A percentile compares a stretch with the other conserved stretches of the same genome.
Evolutionary conservation across 2,113 vertebrate species (phyloP).

Genomic region (human (Homo sapiens)): GRCh38 chr5:63096501-63097000

Average conservation of each 20-base stretch:
- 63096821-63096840: neutral
- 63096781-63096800: slow-evolving; percentile 41
- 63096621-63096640: neutral
- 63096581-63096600: neutral
- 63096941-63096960: neutral
- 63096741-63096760: slow-evolving; percentile 1
- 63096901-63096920: neutral
- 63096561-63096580: neutral
- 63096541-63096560: neutral
- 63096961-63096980: neutral
- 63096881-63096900: neutral
- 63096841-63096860: neutral
- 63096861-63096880: slow-evolving; percentile 9
- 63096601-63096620: neutral
- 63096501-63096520: neutral
- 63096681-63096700: neutral
- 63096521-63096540: neutral
- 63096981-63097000: slow-evolving; percentile 16
- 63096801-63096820: neutral
- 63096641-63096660: neutral
- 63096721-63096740: slow-evolving; percentile 19
- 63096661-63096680: slow-evolving; percentile 7
- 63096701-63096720: slow-evolving; percentile 13
- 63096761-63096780: neutral
- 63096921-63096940: neutral